Evolutionary conservation across 2,113 vertebrate species (phyloP), one percentile per base, ranked within the genome.

Genomic region (Coryphaenoides rupestris): DNA sequence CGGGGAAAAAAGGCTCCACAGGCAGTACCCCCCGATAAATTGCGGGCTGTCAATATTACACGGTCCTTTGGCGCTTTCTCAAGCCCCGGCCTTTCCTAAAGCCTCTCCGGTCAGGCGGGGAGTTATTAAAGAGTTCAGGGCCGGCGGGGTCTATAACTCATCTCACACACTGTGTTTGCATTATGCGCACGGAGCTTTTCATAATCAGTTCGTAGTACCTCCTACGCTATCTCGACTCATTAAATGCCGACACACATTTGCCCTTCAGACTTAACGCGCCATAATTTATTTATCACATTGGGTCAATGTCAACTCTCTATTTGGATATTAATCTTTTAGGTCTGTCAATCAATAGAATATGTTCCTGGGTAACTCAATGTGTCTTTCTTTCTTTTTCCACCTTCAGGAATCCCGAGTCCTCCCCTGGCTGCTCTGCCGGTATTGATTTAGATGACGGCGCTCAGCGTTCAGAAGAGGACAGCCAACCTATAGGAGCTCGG

Each of bases 231-330:
- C 77, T 74, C 72, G 74, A 70, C 75, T 88, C 90, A 91, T 88
- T 88, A 90, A 91, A 86, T 83, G 80, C 83, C 63, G 85, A 85
- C 80, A 86, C 74, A 66, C 68, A 80, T 78, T 90, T 84, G 84
- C 80, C 87, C 85, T 73, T 75, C 78, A 80, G 87, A 83, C 80
- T 81, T 80, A 75, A 83, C 81, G 82, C 82, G 63, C 72, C 81
- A 84, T 84, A 58, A 88, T 87, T 87, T 85, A 84, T 89, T 88
- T 84, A 87, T 84, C 68, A 66, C 69, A 21, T 10, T 28, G 69
- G 69, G 72, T 73, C 80, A 80, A 85, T 81, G 76, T 81, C 85
- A 79, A 70, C 59, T 63, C 22, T 66, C 64, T 65, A 69, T 59
- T 79, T 75, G 33, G 33, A 40, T 77, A 62, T 26, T 57, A 69